Percentiles rank a stretch among this genome's conserved stretches.
phyloP scores from a whole-genome alignment of 2,888 invertebrate genomes.

The Matsumyia berberina region DNA sequence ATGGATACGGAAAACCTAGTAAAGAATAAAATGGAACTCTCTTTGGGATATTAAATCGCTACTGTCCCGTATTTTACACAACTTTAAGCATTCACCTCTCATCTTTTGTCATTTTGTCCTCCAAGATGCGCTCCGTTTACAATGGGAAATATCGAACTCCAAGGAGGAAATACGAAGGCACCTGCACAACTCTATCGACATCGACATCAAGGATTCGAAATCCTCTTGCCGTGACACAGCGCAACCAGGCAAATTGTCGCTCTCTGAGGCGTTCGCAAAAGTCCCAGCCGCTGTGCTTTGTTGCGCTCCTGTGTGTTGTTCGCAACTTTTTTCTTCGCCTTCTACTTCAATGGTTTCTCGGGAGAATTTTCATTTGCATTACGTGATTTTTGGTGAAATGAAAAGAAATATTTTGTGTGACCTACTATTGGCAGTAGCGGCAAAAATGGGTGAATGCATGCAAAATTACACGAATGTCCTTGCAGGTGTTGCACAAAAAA shows the following conservation, averaged over 20 bases:
- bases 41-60: constrained; percentile 47
- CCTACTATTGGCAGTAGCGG: constrained; percentile 42
- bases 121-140: constrained; percentile 52
- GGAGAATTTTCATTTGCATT: constrained; percentile 71
- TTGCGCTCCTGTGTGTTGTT: constrained; percentile 28
- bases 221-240: constrained; percentile 14
- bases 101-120: constrained; percentile 46
- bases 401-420: constrained; percentile 65
- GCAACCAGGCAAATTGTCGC: not conserved
- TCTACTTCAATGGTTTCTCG: constrained; percentile 55
- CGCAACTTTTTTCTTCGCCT: constrained; percentile 25
- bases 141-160: constrained; percentile 39
- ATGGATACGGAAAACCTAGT: constrained; percentile 22
- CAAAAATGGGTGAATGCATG: constrained; percentile 21
- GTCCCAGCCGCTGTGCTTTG: constrained; percentile 33
- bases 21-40: constrained; percentile 36
- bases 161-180: constrained; percentile 57
- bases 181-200: constrained; percentile 35
- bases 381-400: constrained; percentile 72
- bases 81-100: constrained; percentile 54
- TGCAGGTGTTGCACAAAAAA: constrained; percentile 22
- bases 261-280: not conserved
- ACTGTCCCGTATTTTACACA: constrained; percentile 43
- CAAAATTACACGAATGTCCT: constrained; percentile 54
- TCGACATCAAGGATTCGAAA: constrained; percentile 4